phyloP scores from a whole-genome alignment of 23 tunicate species.

The Halocynthia roretzi region DNA sequence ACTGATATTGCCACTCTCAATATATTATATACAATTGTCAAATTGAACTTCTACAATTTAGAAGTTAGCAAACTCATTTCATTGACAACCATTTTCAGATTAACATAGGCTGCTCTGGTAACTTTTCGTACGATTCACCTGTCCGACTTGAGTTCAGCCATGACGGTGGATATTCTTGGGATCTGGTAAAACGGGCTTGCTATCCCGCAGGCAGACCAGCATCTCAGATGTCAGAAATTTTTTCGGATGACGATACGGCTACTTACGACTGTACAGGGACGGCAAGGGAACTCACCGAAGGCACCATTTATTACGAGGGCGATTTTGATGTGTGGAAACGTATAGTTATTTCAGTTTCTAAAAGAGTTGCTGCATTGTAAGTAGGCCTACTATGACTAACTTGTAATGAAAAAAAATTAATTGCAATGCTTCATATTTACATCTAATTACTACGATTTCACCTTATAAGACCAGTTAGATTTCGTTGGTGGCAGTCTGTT shows the following conservation, averaged over 20 bases:
- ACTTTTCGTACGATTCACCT: slow-evolving; percentile 47
- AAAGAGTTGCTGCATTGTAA: slow-evolving; percentile 51
- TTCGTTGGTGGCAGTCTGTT: slow-evolving; percentile 74
- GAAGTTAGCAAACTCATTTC: neutral
- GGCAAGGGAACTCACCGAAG: slow-evolving; percentile 39
- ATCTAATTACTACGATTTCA: neutral
- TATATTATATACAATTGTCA: no score
- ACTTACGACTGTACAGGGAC: slow-evolving; percentile 70
- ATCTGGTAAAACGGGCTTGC: slow-evolving; percentile 52
- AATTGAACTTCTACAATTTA: no score
- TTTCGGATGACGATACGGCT: slow-evolving; percentile 25
- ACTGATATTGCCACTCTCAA: no score
- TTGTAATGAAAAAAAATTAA: neutral
- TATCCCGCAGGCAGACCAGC: slow-evolving; percentile 38
- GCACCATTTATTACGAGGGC: slow-evolving; percentile 49
- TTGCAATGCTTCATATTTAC: neutral
- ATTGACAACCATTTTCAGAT: slow-evolving; percentile 35
- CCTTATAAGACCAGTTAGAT: slow-evolving; percentile 44
- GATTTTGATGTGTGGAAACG: slow-evolving; percentile 64
- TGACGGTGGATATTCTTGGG: slow-evolving; percentile 77
- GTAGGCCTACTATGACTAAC: slow-evolving; percentile 2
- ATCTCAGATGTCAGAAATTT: neutral
- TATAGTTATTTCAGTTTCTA: slow-evolving; percentile 39
- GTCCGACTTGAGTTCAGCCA: slow-evolving; percentile 63
- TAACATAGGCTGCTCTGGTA: slow-evolving; percentile 67